Base-by-base conservation (phyloP, 2,888 invertebrate genomes). In the Drosophila crucigera region DNA sequence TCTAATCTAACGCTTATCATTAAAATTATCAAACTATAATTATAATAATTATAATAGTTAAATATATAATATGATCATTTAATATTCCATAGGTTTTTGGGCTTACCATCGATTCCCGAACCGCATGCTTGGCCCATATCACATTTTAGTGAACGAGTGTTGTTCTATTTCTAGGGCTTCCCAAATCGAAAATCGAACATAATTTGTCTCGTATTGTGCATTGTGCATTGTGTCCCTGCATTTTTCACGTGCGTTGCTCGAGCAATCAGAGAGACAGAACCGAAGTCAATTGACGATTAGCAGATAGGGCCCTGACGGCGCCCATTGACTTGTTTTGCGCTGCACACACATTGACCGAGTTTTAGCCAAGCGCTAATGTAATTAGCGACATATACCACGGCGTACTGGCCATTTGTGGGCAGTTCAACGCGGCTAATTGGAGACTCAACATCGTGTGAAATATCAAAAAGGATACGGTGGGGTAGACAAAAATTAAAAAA, bases 341-440 rank as follows among this genome's bases (percentile, higher is more conserved):
- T 30, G 30, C 68, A 69, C 55, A 84, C 78, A 78, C 89, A 85
- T 81, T 92, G 91, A 91, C 90, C 89, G 90, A 91, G 77, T 87
- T 91, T 82, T 59, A 37, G 70, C 10, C 56, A 59, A 53, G 64
- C 80, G 73, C 91, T 93, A 93, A 93, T 93, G 92, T 90, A 92
- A 93, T 93, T 93, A 93, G 91, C 79, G 84, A 75, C 89, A 82
- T 92, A 92, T 92, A 93, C 85, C 87, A 69, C 63, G 73, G 62
- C 64, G 81, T 64, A 70, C 69, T 73, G 68, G 67, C 66, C 68
- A 76, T 64, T 82, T 85, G 73, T 55, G 63, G 63, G 66, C 91
- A 93, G 93, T 93, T 91, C 83, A 83, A 80, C 88, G 90, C 90
- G 90, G 89, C 86, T 91, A 91, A 88, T 92, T 89, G 90, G 73